Conservation (phyloP, 2,113 vertebrate species). For the Suncus etruscus region DNA sequence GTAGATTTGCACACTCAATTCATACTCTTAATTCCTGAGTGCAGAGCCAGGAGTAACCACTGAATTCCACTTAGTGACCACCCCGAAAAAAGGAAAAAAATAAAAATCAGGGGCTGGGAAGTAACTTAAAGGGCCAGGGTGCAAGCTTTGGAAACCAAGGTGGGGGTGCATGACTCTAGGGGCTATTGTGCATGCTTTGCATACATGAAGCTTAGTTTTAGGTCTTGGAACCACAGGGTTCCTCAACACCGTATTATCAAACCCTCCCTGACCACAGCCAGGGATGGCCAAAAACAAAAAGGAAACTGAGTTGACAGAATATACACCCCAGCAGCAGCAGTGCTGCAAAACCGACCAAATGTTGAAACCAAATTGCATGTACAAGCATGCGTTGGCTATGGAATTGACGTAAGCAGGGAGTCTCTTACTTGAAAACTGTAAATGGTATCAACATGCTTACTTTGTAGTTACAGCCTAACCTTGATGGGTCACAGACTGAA, state of each 20-base stretch:
- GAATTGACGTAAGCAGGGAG: neutral
- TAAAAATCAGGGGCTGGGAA: no score
- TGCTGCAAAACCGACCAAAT: conserved; percentile 90
- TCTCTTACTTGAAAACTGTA: neutral
- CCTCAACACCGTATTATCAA: no score
- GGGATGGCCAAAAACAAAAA: conserved; percentile 63
- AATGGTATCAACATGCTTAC: neutral
- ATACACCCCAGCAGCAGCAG: conserved; percentile 89
- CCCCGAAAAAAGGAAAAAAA: neutral
- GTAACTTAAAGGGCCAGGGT: no score
- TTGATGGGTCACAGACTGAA: neutral
- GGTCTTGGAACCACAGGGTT: no score
- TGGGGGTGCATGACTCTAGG: no score
- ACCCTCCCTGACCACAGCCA: no score
- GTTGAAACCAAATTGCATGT: no score
- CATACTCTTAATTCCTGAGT: neutral
- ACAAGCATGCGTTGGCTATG: neutral
- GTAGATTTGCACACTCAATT: neutral
- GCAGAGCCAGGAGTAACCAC: no score
- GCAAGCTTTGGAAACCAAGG: no score
- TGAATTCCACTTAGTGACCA: no score
- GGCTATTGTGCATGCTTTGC: no score
- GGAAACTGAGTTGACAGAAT: conserved; percentile 82
- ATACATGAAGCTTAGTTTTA: no score
- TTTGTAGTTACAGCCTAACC: neutral